phyloP scores from a whole-genome alignment of 2,113 vertebrate species.

The Platysternon megacephalum region DNA sequence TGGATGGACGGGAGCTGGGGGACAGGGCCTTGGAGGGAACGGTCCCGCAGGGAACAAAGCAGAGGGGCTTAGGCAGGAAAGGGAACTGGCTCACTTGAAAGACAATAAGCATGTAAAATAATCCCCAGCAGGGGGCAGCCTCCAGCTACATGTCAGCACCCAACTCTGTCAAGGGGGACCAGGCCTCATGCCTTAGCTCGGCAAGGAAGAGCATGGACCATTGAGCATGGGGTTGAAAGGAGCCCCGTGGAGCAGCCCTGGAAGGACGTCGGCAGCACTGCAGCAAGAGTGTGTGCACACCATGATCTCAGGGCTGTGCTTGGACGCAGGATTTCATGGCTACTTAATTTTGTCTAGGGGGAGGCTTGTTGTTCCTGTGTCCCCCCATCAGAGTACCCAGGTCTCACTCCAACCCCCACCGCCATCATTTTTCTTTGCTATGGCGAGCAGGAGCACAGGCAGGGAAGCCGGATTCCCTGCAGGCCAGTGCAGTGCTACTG shows the following conservation, averaged over 20 bases:
- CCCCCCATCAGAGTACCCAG: not conserved
- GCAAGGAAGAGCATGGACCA: not conserved
- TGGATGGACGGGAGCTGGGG: not conserved
- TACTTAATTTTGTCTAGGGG: not conserved
- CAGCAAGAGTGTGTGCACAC: not conserved
- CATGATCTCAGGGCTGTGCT: not conserved
- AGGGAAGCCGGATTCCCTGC: not conserved
- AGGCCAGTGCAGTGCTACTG: not conserved
- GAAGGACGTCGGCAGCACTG: not conserved
- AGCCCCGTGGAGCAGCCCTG: not conserved
- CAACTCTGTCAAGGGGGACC: not conserved
- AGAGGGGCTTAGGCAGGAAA: not conserved
- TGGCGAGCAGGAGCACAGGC: not conserved
- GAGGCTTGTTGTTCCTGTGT: not conserved
- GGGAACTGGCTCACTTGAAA: not conserved
- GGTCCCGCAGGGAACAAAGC: not conserved
- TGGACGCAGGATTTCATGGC: not conserved
- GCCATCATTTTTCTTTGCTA: not conserved
- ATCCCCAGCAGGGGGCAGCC: not conserved
- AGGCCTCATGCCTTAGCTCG: not conserved
- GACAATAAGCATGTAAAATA: not conserved
- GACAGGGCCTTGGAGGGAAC: not conserved
- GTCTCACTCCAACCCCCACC: not conserved
- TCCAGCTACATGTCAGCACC: fast-evolving
- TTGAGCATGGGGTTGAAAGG: no score